phyloP scores from a whole-genome alignment of 2,797 vertebrate genomes.

The Hyperoplus immaculatus region DNA sequence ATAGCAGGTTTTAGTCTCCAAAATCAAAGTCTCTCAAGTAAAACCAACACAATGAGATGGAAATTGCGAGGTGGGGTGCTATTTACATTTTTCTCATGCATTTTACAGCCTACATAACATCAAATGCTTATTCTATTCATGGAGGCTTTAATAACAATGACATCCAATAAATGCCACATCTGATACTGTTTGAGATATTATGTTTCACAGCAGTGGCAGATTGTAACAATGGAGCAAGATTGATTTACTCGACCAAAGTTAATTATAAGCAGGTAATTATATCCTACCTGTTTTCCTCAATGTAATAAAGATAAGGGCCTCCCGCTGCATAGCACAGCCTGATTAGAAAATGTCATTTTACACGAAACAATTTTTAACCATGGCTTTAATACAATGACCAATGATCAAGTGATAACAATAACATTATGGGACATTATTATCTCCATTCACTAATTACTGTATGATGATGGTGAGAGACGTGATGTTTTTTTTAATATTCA shows the following conservation, averaged over 20 bases:
- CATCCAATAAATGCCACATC: constrained; percentile 29
- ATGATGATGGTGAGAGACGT: background rate
- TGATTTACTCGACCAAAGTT: constrained; percentile 41
- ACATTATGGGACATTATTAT: constrained; percentile 23
- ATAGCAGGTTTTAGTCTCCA: background rate
- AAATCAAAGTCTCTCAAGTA: background rate
- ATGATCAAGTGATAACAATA: constrained; percentile 34
- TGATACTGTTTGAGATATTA: constrained; percentile 22
- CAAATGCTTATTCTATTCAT: background rate
- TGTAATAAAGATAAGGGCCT: constrained; percentile 49
- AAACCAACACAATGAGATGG: background rate
- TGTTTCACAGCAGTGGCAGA: constrained; percentile 29
- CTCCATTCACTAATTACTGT: constrained; percentile 42
- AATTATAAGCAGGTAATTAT: constrained; percentile 58
- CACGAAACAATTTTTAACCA: constrained; percentile 38
- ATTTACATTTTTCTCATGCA: background rate
- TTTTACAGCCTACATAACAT: background rate
- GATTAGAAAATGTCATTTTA: constrained; percentile 53
- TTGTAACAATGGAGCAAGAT: constrained; percentile 58
- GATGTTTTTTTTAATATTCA: constrained; percentile 14
- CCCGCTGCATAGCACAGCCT: background rate
- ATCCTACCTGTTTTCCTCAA: constrained; percentile 31
- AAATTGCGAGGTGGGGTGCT: background rate
- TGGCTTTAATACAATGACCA: constrained; percentile 37
- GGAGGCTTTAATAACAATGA: constrained; percentile 18